Evolutionary conservation across 2,888 invertebrate genomes (phyloP), one percentile per base, ranked within the genome.

Genomic region (Oscheius myriophilus): DNA sequence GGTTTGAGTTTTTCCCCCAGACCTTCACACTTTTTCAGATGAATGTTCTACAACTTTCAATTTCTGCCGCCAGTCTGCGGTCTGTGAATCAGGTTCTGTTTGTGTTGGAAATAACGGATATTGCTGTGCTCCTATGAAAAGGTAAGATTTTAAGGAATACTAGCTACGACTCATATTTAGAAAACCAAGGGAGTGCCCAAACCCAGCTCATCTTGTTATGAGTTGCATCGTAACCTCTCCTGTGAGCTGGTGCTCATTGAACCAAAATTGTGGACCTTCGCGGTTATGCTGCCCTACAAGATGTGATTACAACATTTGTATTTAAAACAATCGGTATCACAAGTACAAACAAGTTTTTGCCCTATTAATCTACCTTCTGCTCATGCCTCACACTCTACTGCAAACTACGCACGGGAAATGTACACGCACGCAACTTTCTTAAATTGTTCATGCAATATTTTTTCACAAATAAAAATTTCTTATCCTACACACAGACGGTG

Each of bases 301-400:
- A 52, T 63, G 63, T 25, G 63, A 52, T 14, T 63, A 63, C 42
- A 63, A 63, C 51, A 33, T 63, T 21, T 63, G 63, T 63, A 52
- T 63, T 21, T 63, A 39, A 63, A 49, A 21, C n/a, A 16, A 46
- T 61, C 39, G n/a, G 49, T 61, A 49, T 61, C 61, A 61, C 49
- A 33, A 49, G 61, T 61, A 61, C 61, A 61, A 61, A 61, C 61
- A 61, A n/a, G n/a, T n/a, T n/a, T n/a, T 33, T 33, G 3, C 4
- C 33, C 33, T 33, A 3, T 33, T 33, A 3, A 33, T 6, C 33
- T 33, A 33, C 33, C 33, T 33, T 33, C 33, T 33, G 33, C 3
- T 33, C 33, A 33, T 33, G 33, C 33, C 33, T 33, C 33, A 33
- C 33, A 33, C n/a, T 6, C 33, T 33, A 33, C 9, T 33, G 33